These are phyloP conservation scores for Antechinus flavipes DNA, from an alignment of 2,113 vertebrate genomes.

Conservation along the genomic window DNA sequence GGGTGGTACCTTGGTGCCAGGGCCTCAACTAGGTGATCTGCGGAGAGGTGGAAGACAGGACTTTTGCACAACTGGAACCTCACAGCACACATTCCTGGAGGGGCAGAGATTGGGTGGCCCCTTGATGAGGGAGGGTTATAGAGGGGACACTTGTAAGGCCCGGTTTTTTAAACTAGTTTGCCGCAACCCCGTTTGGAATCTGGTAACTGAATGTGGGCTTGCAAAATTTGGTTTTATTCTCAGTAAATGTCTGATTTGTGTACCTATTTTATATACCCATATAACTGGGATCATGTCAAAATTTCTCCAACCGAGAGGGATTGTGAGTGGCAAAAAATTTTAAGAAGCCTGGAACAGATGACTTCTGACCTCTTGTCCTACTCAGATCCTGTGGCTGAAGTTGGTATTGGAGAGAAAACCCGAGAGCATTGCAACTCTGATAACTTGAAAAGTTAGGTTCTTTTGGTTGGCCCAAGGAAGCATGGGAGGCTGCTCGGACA, in stretches of 20 bases:
- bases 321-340: no score
- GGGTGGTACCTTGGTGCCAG: not conserved
- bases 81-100: not conserved
- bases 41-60: not conserved
- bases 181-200: no score
- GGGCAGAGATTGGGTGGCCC: not conserved
- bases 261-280: no score
- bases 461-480: constrained; percentile 44
- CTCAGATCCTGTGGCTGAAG: not conserved
- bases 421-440: constrained; percentile 31
- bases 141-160: not conserved
- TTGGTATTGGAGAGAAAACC: not conserved
- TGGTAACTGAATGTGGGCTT: no score
- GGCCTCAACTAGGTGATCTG: not conserved
- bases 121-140: not conserved
- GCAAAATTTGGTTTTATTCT: no score
- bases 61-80: not conserved
- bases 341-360: not conserved
- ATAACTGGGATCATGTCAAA: no score
- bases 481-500: not conserved
- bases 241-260: no score
- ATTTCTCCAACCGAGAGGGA: no score
- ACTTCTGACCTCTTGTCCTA: not conserved
- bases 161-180: no score
- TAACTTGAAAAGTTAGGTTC: constrained; percentile 51